A percentile compares a stretch with the other conserved stretches of the same genome.
Conservation (phyloP, 2,113 vertebrate genomes). For the Ctenomys sociabilis region DNA sequence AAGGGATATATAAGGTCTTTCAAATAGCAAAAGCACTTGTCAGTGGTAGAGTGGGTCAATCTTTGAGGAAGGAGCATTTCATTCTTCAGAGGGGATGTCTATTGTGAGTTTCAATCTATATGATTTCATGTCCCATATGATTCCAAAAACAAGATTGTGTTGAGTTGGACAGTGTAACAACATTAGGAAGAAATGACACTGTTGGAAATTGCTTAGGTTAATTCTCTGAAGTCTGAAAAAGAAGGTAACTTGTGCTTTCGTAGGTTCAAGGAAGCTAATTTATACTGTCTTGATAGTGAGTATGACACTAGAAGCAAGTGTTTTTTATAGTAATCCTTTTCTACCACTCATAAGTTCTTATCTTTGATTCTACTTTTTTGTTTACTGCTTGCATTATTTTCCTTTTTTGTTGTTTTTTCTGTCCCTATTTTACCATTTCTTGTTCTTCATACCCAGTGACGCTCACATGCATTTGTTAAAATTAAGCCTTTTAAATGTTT, state of each 20-base stretch:
- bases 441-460: not conserved
- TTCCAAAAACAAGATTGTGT: constrained; percentile 38
- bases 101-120: not conserved
- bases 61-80: not conserved
- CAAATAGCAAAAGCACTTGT: not conserved
- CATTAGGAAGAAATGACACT: constrained; percentile 39
- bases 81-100: constrained; percentile 21
- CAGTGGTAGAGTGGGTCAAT: not conserved
- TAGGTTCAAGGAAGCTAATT: not conserved
- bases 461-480: not conserved
- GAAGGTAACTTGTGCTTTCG: constrained; percentile 30
- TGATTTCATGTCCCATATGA: not conserved
- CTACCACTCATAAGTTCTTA: not conserved
- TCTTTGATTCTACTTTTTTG: not conserved
- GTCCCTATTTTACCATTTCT: not conserved
- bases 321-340: not conserved
- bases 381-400: not conserved
- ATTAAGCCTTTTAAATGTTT: constrained; percentile 17
- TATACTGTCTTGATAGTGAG: not conserved
- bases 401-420: not conserved
- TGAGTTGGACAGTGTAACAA: not conserved
- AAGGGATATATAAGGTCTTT: not conserved
- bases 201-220: not conserved
- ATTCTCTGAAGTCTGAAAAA: constrained; percentile 16
- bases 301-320: not conserved